Evolutionary conservation across 2,888 invertebrate genomes (phyloP), one percentile per base, ranked within the genome.

Genomic region (Dione juno): DNA sequence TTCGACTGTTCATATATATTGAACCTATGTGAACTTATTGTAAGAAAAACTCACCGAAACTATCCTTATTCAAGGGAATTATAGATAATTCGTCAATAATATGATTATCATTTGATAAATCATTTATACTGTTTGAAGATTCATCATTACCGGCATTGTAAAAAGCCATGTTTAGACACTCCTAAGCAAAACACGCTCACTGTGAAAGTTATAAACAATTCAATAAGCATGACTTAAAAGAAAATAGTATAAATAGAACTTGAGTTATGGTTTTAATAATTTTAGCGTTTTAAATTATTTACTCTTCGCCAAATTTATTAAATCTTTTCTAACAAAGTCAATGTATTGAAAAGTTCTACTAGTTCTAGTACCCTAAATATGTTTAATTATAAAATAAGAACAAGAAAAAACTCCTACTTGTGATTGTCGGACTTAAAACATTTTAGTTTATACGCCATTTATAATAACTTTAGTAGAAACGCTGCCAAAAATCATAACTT

Each of bases 1-100:
- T 28, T 6, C 6, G 16, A 37, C 16, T 11, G 16, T 11, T 16
- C 54, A 54, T 16, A 40, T 40, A 11, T 16, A 57, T 37, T 1
- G n/a, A 16, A 11, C 16, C 16, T 16, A 16, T n/a, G 6, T 37
- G 57, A 11, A n/a, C 14, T 28, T 28, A 52, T 61, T 14, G 11
- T 58, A 37, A 63, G 19, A 14, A 6, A 8, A 35, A 78, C 95
- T 95, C 93, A 97, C 97, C 97, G 94, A 97, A 97, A 89, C 97
- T 97, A 88, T 97, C 97, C 89, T 96, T 97, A 88, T 96, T 95
- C 83, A 98, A 96, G 67, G 98, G 97, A 89, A 98, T 96, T 82
- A 97, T 96, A 75, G 97, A 96, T 73, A 97, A 95, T 92, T 97
- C 97, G 72, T 92, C 92, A 41, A 84, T 83, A 74, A 85, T 82